These are phyloP conservation scores for Brachycybe producta DNA, from an alignment of 2,888 invertebrate species.

Conservation along the genomic window DNA sequence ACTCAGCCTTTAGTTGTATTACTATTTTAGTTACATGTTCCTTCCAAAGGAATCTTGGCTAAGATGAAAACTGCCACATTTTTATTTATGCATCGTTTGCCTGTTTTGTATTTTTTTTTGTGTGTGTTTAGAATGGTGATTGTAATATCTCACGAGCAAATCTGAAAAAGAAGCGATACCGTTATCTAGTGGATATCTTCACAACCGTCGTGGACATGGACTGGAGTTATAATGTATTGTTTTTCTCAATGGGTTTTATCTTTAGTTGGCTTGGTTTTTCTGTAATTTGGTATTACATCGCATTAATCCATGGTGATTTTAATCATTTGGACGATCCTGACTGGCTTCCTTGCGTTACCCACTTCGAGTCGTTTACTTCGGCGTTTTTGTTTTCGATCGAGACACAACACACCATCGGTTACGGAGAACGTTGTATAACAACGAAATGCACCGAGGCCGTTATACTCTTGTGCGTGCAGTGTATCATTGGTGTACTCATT, in stretches of 20 bases:
- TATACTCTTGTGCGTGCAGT: conserved; percentile 80
- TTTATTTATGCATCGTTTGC: too few relatives aligned
- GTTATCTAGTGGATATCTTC: conserved; percentile 89
- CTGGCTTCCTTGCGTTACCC: conserved; percentile 72
- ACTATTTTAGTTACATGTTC: too few relatives aligned
- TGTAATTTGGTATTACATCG: conserved; percentile 88
- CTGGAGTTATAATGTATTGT: conserved; percentile 89
- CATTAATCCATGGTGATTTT: conserved; percentile 83
- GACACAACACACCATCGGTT: conserved; percentile 92
- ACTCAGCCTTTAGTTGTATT: too few relatives aligned
- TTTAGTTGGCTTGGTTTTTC: conserved; percentile 87
- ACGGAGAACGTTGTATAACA: conserved; percentile 71
- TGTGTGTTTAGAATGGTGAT: conserved; percentile 96
- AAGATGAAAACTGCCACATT: too few relatives aligned
- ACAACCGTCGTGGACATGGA: conserved; percentile 87
- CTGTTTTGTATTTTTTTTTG: background rate
- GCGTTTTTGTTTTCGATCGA: conserved; percentile 93
- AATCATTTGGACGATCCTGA: conserved; percentile 42
- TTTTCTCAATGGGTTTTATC: conserved; percentile 79
- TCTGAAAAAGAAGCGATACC: conserved; percentile 80
- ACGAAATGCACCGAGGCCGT: conserved; percentile 87
- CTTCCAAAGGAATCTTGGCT: too few relatives aligned
- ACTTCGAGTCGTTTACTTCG: conserved; percentile 76
- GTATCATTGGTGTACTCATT: conserved; percentile 73
- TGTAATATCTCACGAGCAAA: conserved; percentile 94